Percentiles rank a stretch among this genome's conserved stretches.
phyloP scores from a whole-genome alignment of 2,113 vertebrate genomes.

The Turnix velox region DNA sequence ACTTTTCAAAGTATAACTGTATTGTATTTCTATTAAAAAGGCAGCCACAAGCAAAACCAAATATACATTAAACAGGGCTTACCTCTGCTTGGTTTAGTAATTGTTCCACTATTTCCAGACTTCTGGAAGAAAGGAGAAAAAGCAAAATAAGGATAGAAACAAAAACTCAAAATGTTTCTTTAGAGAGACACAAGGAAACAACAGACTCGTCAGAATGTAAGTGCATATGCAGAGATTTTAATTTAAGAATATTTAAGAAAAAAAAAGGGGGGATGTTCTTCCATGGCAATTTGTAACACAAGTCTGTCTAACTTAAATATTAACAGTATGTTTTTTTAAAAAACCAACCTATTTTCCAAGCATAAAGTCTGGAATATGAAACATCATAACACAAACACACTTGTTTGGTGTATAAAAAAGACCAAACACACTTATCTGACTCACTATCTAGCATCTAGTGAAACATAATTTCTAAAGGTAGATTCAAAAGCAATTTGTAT shows the following conservation, averaged over 20 bases:
- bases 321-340: neutral
- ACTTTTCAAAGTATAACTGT: neutral
- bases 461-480: neutral
- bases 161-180: neutral
- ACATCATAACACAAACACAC: neutral
- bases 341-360: neutral
- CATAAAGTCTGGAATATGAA: neutral
- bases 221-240: neutral
- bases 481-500: neutral
- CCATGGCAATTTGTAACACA: neutral
- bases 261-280: neutral
- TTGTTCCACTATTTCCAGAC: slow-evolving; percentile 39
- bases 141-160: neutral
- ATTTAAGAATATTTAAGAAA: neutral
- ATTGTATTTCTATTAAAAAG: neutral
- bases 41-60: neutral
- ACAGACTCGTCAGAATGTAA: neutral
- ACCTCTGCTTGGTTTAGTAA: slow-evolving; percentile 60
- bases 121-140: slow-evolving; percentile 48
- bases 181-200: neutral
- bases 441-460: neutral
- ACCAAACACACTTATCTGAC: neutral
- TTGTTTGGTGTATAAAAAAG: neutral
- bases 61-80: slow-evolving; percentile 6
- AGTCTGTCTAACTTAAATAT: neutral